Evolutionary conservation across 2,888 invertebrate species (phyloP), one percentile per base, ranked within the genome.

Genomic region (Rotaria socialis): DNA sequence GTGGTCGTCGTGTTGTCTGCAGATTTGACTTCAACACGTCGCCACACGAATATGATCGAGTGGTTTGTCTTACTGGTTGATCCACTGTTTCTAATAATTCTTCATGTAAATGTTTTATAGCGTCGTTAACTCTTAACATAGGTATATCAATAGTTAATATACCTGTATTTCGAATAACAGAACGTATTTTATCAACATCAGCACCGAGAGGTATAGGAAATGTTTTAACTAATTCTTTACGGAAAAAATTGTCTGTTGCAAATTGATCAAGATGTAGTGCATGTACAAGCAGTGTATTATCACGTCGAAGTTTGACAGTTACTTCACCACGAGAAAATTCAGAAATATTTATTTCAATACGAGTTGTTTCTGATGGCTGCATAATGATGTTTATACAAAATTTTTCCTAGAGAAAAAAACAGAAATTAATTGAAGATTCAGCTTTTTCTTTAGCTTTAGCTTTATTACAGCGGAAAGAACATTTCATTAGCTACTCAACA

Each of bases 181-280:
- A 80, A n/a, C n/a, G 80, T 24, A 80, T 80, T 80, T 47, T 80
- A 80, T 80, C 80, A 80, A 35, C 14, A 47, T 80, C 80, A 47
- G 80, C 80, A 47, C 80, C 80, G 2, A 14, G 24, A 10, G 80
- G 80, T 80, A 80, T n/a, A 24, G 43, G 80, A 80, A 80, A 80
- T 47, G 80, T 80, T 80, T 80, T 80, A 24, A 80, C 80, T 47
- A 80, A n/a, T 80, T 80, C 80, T 80, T 80, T 80, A 47, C 80
- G 80, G 47, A 80, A 80, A 80, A 80, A 80, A 47, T 80, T 80
- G 47, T 80, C 80, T n/a, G 80, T 47, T 7, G 80, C 80, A 80
- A 47, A 80, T 47, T 80, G 80, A 47, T 80, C 80, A 24, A 80
- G 80, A 80, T 80, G 80, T 43, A 80, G 14, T 41, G 80, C 80